phyloP scores from a whole-genome alignment of 1,140 invertebrate genomes.

The Rhynchophorus ferrugineus region DNA sequence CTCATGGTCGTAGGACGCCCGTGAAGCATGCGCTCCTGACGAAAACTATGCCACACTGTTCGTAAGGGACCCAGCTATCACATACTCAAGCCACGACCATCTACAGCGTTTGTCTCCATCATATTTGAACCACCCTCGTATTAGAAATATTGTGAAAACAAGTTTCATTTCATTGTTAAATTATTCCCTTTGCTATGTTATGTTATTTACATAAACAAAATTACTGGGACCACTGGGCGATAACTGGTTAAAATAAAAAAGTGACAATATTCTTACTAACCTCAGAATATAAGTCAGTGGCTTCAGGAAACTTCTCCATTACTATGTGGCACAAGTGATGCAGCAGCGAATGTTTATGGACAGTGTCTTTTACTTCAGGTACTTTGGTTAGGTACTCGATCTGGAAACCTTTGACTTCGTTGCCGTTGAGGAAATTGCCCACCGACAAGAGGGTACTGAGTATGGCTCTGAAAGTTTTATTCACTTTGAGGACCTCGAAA shows the following conservation, averaged over 20 bases:
- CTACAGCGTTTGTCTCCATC: too few relatives aligned
- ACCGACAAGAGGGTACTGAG: slow-evolving; percentile 88
- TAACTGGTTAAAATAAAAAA: background rate
- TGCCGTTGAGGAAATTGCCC: slow-evolving; percentile 95
- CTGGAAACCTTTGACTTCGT: slow-evolving; percentile 93
- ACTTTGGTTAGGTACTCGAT: slow-evolving; percentile 97
- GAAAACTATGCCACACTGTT: too few relatives aligned
- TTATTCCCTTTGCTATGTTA: too few relatives aligned
- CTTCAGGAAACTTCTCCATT: slow-evolving; percentile 91
- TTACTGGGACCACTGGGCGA: too few relatives aligned
- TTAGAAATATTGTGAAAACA: too few relatives aligned
- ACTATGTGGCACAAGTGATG: slow-evolving; percentile 98
- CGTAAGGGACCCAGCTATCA: too few relatives aligned
- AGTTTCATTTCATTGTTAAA: too few relatives aligned
- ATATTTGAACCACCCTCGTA: too few relatives aligned
- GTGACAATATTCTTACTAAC: slow-evolving; percentile 43
- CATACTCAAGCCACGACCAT: too few relatives aligned
- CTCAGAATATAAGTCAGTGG: slow-evolving; percentile 95
- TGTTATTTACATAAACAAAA: too few relatives aligned
- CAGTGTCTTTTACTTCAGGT: slow-evolving; percentile 98
- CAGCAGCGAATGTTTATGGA: slow-evolving; percentile 94
- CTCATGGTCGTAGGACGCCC: too few relatives aligned
- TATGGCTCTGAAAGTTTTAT: slow-evolving; percentile 88
- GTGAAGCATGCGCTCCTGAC: too few relatives aligned
- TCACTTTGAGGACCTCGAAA: slow-evolving; percentile 80